Evolutionary conservation across 1,140 invertebrate genomes (phyloP).

Genomic region (Acromyrmex charruanus): DNA sequence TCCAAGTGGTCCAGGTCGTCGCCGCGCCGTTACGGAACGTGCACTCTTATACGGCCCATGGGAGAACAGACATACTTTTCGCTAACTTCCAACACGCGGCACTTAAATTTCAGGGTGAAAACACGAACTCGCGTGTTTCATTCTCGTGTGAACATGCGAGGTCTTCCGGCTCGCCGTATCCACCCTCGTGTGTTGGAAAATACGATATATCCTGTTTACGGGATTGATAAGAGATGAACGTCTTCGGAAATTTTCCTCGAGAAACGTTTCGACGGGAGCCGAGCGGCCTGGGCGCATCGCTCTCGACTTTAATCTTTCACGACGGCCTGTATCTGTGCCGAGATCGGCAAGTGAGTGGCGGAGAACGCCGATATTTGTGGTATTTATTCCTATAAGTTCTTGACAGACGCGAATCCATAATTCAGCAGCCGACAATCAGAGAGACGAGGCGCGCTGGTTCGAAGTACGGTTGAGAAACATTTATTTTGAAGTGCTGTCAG

Average conservation of each 20-base stretch:
- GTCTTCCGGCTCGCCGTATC: neutral
- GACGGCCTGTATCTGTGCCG: neutral
- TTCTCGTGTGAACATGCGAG: neutral
- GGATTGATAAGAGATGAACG: slow-evolving; percentile 41
- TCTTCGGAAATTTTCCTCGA: slow-evolving; percentile 23
- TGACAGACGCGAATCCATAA: slow-evolving; percentile 56
- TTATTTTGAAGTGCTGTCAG: slow-evolving; percentile 61
- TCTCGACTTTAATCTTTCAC: slow-evolving; percentile 53
- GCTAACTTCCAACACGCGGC: slow-evolving; percentile 6
- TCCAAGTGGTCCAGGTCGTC: slow-evolving; percentile 1
- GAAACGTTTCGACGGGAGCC: neutral
- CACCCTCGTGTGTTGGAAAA: neutral
- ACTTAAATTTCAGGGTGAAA: slow-evolving; percentile 1
- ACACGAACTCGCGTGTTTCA: neutral
- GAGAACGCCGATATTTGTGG: slow-evolving; percentile 23
- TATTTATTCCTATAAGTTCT: slow-evolving; percentile 62
- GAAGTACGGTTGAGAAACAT: slow-evolving; percentile 52
- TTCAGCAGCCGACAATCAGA: slow-evolving; percentile 60
- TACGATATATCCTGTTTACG: slow-evolving; percentile 4
- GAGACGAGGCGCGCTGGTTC: slow-evolving; percentile 24
- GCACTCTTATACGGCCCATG: slow-evolving; percentile 22
- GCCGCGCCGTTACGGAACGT: slow-evolving; percentile 27
- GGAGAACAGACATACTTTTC: neutral
- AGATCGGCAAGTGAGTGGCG: slow-evolving; percentile 21
- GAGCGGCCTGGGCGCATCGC: slow-evolving; percentile 1